phyloP scores from a whole-genome alignment of 2,797 vertebrate species.

The Falco berigora region DNA sequence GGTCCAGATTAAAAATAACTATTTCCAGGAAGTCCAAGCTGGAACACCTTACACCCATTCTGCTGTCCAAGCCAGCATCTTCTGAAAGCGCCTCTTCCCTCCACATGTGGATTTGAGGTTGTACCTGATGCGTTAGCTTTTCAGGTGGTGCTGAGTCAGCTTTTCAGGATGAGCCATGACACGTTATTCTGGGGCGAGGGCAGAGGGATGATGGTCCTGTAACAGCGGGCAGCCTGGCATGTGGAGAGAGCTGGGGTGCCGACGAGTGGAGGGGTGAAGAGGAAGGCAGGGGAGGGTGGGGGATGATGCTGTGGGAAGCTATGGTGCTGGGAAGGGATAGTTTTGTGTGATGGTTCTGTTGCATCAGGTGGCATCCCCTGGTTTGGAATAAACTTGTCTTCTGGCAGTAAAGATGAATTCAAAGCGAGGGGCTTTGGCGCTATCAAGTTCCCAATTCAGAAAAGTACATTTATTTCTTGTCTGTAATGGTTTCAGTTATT shows the following conservation, averaged over 20 bases:
- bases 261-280: neutral
- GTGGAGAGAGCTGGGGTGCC: neutral
- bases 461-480: neutral
- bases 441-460: neutral
- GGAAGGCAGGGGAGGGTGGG: neutral
- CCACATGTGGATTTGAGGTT: rapidly evolving
- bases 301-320: neutral
- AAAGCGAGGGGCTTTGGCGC: neutral
- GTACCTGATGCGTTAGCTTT: neutral
- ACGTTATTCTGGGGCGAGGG: neutral
- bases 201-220: neutral
- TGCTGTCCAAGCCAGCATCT: neutral
- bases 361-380: neutral
- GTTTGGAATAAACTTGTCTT: neutral
- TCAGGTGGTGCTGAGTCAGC: neutral
- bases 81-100: neutral
- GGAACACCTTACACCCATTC: neutral
- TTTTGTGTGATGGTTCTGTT: neutral
- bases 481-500: neutral
- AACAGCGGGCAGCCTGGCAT: neutral
- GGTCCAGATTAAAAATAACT: neutral
- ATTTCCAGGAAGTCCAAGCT: neutral
- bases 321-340: neutral
- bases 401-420: neutral
- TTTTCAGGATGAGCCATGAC: neutral